Conservation (phyloP, 2,888 invertebrate species). For the Glaucopsyche alexis region DNA sequence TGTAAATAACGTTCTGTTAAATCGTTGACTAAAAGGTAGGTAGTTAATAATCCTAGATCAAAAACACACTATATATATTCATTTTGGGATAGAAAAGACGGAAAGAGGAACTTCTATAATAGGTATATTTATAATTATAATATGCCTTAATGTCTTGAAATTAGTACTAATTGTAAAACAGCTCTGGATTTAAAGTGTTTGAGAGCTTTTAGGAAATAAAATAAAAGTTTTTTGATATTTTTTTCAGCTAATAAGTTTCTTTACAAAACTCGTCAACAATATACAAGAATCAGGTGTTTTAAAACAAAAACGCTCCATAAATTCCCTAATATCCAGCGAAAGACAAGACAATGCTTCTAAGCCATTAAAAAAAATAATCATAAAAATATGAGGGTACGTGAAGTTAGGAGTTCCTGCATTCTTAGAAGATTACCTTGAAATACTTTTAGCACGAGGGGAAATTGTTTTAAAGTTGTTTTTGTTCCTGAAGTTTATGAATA, state of each 20-base stretch:
- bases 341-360: constrained; percentile 29
- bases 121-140: too few species aligned
- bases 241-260: background rate
- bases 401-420: constrained; percentile 67
- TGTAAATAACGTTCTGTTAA: background rate
- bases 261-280: background rate
- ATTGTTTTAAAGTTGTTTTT: constrained; percentile 59
- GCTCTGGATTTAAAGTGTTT: background rate
- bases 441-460: constrained; percentile 59
- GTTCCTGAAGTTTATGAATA: constrained; percentile 42
- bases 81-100: too few species aligned
- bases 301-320: constrained; percentile 31
- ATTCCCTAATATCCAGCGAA: constrained; percentile 30
- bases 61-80: too few species aligned
- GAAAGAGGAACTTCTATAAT: too few species aligned
- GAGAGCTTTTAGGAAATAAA: background rate
- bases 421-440: constrained; percentile 70
- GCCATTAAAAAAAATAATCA: constrained; percentile 34
- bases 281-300: constrained; percentile 35
- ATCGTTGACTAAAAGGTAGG: background rate
- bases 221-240: background rate
- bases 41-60: too few species aligned
- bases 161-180: too few species aligned
- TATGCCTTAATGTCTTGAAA: too few species aligned
- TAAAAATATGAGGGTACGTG: constrained; percentile 51